phyloP scores from a whole-genome alignment of 2,888 invertebrate species.

The Osedax fenrisi region DNA sequence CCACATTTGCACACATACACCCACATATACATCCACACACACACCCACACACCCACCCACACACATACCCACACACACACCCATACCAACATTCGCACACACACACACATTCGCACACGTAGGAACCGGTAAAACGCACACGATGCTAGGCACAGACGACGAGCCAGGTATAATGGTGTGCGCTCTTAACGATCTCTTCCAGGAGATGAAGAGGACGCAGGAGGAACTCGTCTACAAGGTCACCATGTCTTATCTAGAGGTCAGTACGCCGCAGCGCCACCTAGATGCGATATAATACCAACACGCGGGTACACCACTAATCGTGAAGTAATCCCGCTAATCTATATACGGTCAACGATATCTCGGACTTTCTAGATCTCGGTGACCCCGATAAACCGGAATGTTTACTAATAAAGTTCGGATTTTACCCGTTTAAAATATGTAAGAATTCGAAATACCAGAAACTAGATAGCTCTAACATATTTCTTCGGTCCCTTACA shows the following conservation, averaged over 20 bases:
- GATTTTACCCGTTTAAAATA: no score
- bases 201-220: slow-evolving; percentile 56
- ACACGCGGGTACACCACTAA: neutral
- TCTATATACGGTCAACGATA: neutral
- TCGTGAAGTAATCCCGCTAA: neutral
- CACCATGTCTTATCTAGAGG: slow-evolving; percentile 75
- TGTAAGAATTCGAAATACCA: no score
- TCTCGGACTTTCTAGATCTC: neutral
- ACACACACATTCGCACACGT: no score
- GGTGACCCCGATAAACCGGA: neutral
- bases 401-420: no score
- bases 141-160: slow-evolving; percentile 64
- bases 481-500: no score
- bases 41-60: no score
- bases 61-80: no score
- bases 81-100: no score
- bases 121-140: slow-evolving; percentile 80
- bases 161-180: slow-evolving; percentile 75
- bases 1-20: no score
- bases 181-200: slow-evolving; percentile 71
- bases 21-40: no score
- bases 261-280: no score
- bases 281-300: neutral
- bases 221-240: slow-evolving; percentile 56
- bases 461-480: no score